Percentiles rank a stretch among this genome's conserved stretches.
Conservation (phyloP, 1,140 invertebrate genomes). For the Lordiphosa collinella region DNA sequence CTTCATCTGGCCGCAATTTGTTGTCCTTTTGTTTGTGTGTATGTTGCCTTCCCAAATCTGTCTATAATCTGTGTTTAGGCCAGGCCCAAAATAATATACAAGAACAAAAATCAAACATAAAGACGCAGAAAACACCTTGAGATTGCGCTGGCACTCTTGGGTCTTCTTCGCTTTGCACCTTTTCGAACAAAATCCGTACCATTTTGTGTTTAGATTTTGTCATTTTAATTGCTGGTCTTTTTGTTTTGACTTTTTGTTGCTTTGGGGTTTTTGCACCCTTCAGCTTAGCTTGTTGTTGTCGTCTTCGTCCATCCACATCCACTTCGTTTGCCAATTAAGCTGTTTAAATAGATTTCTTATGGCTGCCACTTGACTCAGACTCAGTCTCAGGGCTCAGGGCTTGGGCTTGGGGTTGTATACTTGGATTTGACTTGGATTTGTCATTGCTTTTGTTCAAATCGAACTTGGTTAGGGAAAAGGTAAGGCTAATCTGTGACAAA, state of each 20-base stretch:
- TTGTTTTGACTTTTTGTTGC: conserved; percentile 29
- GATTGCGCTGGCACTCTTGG: conserved; percentile 38
- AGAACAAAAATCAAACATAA: conserved; percentile 22
- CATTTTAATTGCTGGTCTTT: conserved; percentile 65
- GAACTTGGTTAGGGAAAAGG: conserved; percentile 26
- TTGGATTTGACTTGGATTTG: conserved; percentile 69
- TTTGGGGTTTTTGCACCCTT: conserved; percentile 48
- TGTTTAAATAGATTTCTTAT: conserved; percentile 70
- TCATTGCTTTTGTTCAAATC: conserved; percentile 59
- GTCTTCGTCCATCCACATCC: conserved; percentile 7
- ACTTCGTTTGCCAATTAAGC: conserved; percentile 64
- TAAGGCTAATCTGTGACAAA: conserved; percentile 45
- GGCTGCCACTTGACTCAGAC: conserved; percentile 41
- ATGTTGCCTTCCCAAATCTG: conserved; percentile 53
- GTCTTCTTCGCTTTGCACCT: conserved; percentile 62
- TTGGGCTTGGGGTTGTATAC: conserved; percentile 42
- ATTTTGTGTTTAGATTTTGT: conserved; percentile 76
- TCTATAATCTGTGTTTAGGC: conserved; percentile 74
- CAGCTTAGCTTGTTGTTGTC: conserved; percentile 49
- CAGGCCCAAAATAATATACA: conserved; percentile 21
- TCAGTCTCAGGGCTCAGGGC: conserved; percentile 29
- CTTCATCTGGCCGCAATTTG: conserved; percentile 32
- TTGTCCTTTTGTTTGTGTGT: conserved; percentile 33
- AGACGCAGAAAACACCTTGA: conserved; percentile 55
- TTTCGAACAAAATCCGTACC: conserved; percentile 60